Base-by-base conservation (phyloP, 2,888 invertebrate genomes). In the Cryptus armator region DNA sequence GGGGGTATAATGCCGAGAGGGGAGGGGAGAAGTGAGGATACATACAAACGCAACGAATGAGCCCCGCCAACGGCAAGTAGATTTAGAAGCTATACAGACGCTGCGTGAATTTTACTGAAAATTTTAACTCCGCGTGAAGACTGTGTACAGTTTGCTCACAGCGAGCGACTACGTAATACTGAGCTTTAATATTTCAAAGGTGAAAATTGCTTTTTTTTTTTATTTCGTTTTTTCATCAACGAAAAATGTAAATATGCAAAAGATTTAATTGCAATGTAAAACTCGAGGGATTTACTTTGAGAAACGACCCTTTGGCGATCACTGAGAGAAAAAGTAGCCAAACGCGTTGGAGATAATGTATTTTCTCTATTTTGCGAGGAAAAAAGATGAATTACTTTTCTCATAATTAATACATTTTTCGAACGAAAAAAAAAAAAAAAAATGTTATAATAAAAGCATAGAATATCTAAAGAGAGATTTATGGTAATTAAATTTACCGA, bases 181-280 rank as follows among this genome's bases (percentile, higher is more conserved):
- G 32, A n/a, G 32, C 14, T 29, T 32, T 62, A n/a, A 62, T 62
- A 29, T 29, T 62, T 62, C 29, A 32, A 62, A 32, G 32, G 32
- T 62, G 29, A 32, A n/a, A 62, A 62, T 56, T 24, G 9, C 12
- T 56, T 56, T 56, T 51, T n/a, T 56, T 56, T 56, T 53, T 19
- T 48, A 7, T 44, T 48, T 48, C 12, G 10, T 48, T 56, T 56
- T 56, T 51, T 51, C 24, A 56, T 16, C 5, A 4, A 10, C 4
- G 10, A 24, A 24, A 5, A 4, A 56, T 19, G 19, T 56, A 19
- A 24, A 24, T 56, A 24, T 24, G 56, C 24, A 10, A 24, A 10
- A 24, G 24, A 19, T 56, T 24, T 12, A 24, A 56, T 56, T 56
- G 56, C 24, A 56, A 19, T 24, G 3, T 16, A 19, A 24, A 24